Evolutionary conservation across 2,888 invertebrate species (phyloP).

Genomic region (Aspidiotus destructor): DNA sequence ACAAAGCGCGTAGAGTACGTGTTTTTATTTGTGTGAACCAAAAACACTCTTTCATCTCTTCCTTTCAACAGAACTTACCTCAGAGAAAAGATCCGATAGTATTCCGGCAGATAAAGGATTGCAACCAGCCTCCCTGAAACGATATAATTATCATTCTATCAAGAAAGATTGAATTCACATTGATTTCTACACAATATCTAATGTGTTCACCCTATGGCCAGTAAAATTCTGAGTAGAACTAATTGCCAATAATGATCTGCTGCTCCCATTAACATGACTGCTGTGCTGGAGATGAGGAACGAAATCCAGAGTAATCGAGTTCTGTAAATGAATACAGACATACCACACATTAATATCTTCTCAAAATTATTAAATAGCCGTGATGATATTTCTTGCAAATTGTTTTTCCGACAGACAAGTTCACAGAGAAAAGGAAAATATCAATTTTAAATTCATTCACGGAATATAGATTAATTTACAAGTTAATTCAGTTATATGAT

Average conservation of each 20-base stretch:
- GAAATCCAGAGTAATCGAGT: constrained; percentile 65
- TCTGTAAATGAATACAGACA: constrained; percentile 43
- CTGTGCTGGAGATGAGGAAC: constrained; percentile 68
- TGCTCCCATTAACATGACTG: constrained; percentile 74
- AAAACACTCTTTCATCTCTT: too few relatives aligned
- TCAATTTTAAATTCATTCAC: too few relatives aligned
- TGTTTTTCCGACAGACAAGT: too few relatives aligned
- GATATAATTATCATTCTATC: background rate
- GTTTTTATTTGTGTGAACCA: too few relatives aligned
- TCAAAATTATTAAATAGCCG: too few relatives aligned
- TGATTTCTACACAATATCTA: background rate
- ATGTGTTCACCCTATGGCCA: constrained; percentile 63
- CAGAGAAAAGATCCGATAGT: constrained; percentile 39
- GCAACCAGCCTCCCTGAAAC: constrained; percentile 66
- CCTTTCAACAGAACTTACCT: constrained; percentile 36
- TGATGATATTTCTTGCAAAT: too few relatives aligned
- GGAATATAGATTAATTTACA: too few relatives aligned
- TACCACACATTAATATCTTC: too few relatives aligned
- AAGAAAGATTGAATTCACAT: background rate
- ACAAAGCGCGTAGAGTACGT: too few relatives aligned
- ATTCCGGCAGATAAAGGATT: constrained; percentile 73
- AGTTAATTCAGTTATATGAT: too few relatives aligned
- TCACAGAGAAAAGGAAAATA: too few relatives aligned
- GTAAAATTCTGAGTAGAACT: constrained; percentile 69
- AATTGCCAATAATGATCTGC: constrained; percentile 85